phyloP scores from a whole-genome alignment of 2,797 vertebrate genomes.

The Peromyscus aztecus region DNA sequence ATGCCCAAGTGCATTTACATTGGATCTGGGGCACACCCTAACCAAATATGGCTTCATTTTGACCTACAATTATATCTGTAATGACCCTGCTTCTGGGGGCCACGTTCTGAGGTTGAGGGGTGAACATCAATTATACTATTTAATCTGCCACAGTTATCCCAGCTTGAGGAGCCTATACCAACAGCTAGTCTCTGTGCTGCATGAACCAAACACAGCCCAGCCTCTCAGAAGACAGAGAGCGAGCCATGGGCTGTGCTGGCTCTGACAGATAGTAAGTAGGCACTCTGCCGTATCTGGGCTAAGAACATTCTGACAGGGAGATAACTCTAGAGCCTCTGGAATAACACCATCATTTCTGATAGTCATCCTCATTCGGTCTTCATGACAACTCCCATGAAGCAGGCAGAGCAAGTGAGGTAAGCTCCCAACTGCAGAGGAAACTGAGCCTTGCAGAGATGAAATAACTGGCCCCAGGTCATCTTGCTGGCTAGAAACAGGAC shows the following conservation, averaged over 20 bases:
- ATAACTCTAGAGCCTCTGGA: not conserved
- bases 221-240: not conserved
- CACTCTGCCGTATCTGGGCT: not conserved
- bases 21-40: not conserved
- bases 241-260: not conserved
- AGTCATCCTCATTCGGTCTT: not conserved
- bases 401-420: not conserved
- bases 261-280: too few species aligned
- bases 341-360: not conserved
- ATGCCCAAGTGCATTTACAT: not conserved
- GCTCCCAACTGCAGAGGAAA: not conserved
- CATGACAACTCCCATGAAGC: not conserved
- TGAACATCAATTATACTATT: not conserved
- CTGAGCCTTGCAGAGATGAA: conserved; percentile 41
- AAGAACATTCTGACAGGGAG: not conserved
- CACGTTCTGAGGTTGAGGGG: not conserved
- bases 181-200: not conserved
- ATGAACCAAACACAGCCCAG: not conserved
- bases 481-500: not conserved
- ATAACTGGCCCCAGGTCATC: not conserved
- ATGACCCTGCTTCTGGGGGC: conserved; percentile 24
- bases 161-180: not conserved
- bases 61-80: not conserved
- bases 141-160: not conserved
- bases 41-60: not conserved